Evolutionary conservation across 2,888 invertebrate species (phyloP), one percentile per base, ranked within the genome.

Genomic region (Drosophila helvetica): DNA sequence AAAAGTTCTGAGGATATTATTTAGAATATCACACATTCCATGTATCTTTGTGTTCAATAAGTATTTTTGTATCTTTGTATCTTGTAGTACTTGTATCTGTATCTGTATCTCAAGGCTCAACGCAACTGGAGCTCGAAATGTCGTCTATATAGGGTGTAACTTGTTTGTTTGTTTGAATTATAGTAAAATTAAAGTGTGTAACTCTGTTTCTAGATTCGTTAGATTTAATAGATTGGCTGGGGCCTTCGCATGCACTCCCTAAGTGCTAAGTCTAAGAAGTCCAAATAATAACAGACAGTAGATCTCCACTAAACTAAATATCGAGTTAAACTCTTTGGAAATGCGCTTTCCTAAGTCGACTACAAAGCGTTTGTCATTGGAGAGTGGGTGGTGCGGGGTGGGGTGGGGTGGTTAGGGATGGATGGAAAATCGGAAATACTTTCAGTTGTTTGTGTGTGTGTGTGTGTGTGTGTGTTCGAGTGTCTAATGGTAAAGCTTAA

Each of bases 21-120:
- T 65, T 78, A 82, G 86, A 89, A 89, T 89, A 89, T 89, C 88
- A 89, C 90, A 89, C 80, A 81, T 80, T 82, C 78, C 78, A 73
- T 74, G 53, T 77, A 75, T 71, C 66, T 66, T 48, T 67, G 48
- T 68, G 38, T 68, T 52, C 53, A 60, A 60, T 53, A 45, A 42
- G 53, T 75, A 69, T 69, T 51, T 68, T 74, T 72, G 56, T 55
- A 38, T 38, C 15, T n/a, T n/a, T 38, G 22, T 22, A 22, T 22
- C 22, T 22, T n/a, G n/a, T n/a, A n/a, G n/a, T n/a, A n/a, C n/a
- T n/a, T n/a, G n/a, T n/a, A n/a, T n/a, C n/a, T n/a, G n/a, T n/a
- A 38, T 38, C 15, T 38, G 22, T 22, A 22, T 22, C 22, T 22
- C 22, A 19, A 19, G 15, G 15, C 38, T 67, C 56, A 71, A 70